Percentiles rank a stretch among this genome's conserved stretches.
Evolutionary conservation across 2,113 vertebrate species (phyloP).

Genomic region (Hoplias malabaricus): DNA sequence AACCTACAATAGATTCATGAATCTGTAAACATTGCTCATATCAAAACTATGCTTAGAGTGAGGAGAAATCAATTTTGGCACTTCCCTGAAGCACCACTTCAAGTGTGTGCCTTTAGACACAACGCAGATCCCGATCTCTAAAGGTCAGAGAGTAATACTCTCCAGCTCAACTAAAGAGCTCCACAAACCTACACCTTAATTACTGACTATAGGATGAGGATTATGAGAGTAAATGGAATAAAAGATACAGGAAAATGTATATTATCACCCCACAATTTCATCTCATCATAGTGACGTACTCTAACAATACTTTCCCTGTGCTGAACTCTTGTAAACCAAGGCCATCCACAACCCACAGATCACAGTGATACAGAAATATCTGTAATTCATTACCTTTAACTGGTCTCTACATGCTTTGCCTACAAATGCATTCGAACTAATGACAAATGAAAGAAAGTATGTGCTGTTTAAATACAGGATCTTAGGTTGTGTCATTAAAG

Average conservation of each 20-base stretch:
- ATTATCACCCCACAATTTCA: conserved; percentile 65
- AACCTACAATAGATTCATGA: neutral
- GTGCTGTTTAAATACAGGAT: too few relatives aligned
- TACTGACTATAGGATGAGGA: conserved; percentile 69
- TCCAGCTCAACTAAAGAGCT: conserved; percentile 63
- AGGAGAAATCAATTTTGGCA: conserved; percentile 69
- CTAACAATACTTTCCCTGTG: conserved; percentile 32
- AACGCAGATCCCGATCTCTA: conserved; percentile 68
- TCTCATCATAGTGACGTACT: conserved; percentile 68
- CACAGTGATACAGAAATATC: conserved; percentile 9
- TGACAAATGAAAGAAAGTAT: too few relatives aligned
- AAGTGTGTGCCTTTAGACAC: conserved; percentile 59
- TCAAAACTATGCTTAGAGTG: conserved; percentile 56
- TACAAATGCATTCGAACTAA: too few relatives aligned
- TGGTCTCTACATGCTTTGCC: too few relatives aligned
- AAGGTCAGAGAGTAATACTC: conserved; percentile 68
- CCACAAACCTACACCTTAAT: conserved; percentile 67
- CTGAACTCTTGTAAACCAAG: neutral
- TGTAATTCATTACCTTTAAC: neutral
- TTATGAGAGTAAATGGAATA: conserved; percentile 68
- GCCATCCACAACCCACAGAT: conserved; percentile 15
- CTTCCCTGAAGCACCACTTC: conserved; percentile 71
- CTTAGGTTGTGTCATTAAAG: too few relatives aligned
- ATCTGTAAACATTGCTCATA: conserved; percentile 64
- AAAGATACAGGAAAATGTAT: conserved; percentile 53